phyloP scores from a whole-genome alignment of 2,888 invertebrate genomes.

The Drosophila rubida region DNA sequence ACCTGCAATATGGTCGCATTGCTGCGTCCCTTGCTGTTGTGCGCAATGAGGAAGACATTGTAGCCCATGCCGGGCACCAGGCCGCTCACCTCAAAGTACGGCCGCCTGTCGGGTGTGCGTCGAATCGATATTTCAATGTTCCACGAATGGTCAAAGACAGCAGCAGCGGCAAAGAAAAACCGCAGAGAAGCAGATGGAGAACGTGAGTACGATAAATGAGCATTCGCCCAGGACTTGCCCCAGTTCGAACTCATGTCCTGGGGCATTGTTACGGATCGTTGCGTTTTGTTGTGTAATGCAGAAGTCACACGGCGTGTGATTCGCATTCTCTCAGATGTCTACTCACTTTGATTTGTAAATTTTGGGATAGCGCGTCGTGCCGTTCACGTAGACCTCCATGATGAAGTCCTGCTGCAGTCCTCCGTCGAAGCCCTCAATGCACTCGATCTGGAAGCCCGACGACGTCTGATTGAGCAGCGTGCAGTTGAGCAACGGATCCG shows the following conservation, averaged over 20 bases:
- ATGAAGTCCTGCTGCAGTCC: constrained; percentile 90
- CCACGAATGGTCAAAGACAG: constrained; percentile 34
- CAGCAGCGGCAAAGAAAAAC: constrained; percentile 33
- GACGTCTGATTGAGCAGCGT: constrained; percentile 90
- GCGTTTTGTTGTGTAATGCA: constrained; percentile 70
- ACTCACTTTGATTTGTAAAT: constrained; percentile 85
- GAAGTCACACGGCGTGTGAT: constrained; percentile 77
- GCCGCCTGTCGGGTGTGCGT: constrained; percentile 82
- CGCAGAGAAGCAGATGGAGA: constrained; percentile 36
- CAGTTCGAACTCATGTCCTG: constrained; percentile 16
- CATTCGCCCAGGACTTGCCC: constrained; percentile 22
- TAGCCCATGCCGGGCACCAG: constrained; percentile 89
- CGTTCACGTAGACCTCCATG: constrained; percentile 88
- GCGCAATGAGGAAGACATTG: constrained; percentile 89
- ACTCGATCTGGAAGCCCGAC: constrained; percentile 90
- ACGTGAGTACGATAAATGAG: constrained; percentile 58
- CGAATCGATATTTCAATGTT: constrained; percentile 72
- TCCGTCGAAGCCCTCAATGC: constrained; percentile 91
- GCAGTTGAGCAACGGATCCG: constrained; percentile 90
- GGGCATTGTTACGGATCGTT: constrained; percentile 63
- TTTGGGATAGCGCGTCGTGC: constrained; percentile 84
- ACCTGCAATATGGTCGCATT: constrained; percentile 88
- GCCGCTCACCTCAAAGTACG: constrained; percentile 88
- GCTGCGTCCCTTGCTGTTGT: constrained; percentile 90
- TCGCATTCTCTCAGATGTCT: constrained; percentile 40